Conservation (phyloP, 2,797 vertebrate genomes). For the Macropus fuliginosus region DNA sequence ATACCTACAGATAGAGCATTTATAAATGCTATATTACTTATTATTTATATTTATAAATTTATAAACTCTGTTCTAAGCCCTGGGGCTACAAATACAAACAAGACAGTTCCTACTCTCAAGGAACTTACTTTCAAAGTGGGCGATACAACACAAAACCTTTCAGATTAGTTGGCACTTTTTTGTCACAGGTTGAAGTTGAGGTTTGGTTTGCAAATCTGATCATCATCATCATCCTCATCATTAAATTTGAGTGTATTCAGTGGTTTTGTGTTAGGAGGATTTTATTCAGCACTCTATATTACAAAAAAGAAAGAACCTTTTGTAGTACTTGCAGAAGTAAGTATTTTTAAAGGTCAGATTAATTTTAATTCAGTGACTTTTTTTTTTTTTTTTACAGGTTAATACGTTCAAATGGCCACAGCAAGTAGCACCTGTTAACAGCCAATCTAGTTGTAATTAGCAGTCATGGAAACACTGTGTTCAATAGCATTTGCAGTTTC, state of each 20-base stretch:
- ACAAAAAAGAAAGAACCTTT: constrained; percentile 53
- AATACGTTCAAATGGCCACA: constrained; percentile 29
- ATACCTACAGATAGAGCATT: background rate
- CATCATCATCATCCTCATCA: background rate
- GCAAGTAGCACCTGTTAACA: background rate
- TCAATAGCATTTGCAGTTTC: background rate
- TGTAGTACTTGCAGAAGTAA: constrained; percentile 47
- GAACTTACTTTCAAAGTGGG: background rate
- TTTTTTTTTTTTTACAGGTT: constrained; percentile 48
- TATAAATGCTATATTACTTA: background rate
- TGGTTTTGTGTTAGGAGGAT: constrained; percentile 4
- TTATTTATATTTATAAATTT: no score
- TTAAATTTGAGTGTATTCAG: background rate
- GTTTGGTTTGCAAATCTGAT: background rate
- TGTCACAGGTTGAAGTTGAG: background rate
- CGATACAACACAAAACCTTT: background rate
- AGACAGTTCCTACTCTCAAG: background rate
- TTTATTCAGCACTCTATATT: constrained; percentile 39
- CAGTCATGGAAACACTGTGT: constrained; percentile 7
- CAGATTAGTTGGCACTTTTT: background rate
- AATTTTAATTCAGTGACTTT: constrained; percentile 61
- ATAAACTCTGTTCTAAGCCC: background rate
- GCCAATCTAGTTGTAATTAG: constrained; percentile 29
- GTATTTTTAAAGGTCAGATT: constrained; percentile 63
- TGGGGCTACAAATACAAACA: background rate